Evolutionary conservation across 2,113 vertebrate genomes (phyloP), one percentile per base, ranked within the genome.

Genomic region (Callipepla squamata): DNA sequence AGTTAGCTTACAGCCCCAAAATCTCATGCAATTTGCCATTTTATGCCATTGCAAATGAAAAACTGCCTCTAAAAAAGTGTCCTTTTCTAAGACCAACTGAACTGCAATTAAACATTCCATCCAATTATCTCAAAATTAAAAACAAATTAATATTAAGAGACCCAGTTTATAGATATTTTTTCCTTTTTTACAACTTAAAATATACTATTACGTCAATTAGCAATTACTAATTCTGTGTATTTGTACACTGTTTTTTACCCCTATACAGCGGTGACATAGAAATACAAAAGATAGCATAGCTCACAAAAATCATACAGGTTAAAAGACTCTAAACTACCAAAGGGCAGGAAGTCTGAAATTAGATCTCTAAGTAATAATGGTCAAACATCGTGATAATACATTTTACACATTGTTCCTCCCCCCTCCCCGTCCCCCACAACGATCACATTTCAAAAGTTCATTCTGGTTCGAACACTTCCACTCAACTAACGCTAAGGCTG

Each of bases 401-500:
- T 66, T 59, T 53, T 28, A 61, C 26, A 53, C 59, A n/a, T 65
- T 57, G 34, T 59, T 68, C 63, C 50, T 18, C 44, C 34, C 8
- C 6, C 32, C 32, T 25, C 15, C 34, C 51, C 15, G 8, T 9
- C 10, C 36, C 36, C 10, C 55, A 57, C 16, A 18, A n/a, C 32
- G 17, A 74, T 38, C 65, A 23, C 25, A 67, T 59, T 85, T 93
- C 45, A 28, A 28, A 89, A 90, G 85, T 90, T 86, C n/a, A 53
- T 89, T 78, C 61, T 74, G 13, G 47, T 91, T 92, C 48, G 68
- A 87, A 15, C 28, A 80, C 42, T 87, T 94, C 13, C 38, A 77
- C 25, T 74, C 76, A 77, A 30, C 65, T 91, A 73, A 87, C 50
- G 61, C 58, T 45, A 74, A 91, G 63, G 30, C 75, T n/a, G 32